Conservation (phyloP, 1,140 invertebrate genomes). For the Araneus ventricosus region DNA sequence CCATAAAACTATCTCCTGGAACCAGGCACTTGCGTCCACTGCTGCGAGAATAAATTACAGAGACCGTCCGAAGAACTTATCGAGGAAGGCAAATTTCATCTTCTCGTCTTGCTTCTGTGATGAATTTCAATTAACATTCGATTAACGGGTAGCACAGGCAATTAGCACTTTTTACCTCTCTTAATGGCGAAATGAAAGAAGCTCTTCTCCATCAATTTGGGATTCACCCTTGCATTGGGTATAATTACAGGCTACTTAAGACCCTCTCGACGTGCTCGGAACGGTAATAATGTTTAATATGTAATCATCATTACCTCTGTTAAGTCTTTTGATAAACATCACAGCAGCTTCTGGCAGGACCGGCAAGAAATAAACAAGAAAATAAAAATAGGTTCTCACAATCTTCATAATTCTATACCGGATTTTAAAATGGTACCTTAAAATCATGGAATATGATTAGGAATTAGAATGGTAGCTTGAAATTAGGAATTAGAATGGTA, state of each 20-base stretch:
- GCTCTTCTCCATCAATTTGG: not conserved
- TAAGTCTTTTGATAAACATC: not conserved
- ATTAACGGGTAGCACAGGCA: not conserved
- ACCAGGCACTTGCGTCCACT: not conserved
- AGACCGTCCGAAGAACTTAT: not conserved
- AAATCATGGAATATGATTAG: no score
- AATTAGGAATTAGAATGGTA: no score
- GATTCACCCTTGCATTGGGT: not conserved
- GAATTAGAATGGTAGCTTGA: no score
- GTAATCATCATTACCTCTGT: slow-evolving; percentile 20
- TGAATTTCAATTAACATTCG: slow-evolving; percentile 30
- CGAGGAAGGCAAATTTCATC: not conserved
- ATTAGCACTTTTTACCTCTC: not conserved
- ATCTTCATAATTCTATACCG: no score
- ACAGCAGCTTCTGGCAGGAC: not conserved
- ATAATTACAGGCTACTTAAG: slow-evolving; percentile 30
- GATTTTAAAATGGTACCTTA: no score
- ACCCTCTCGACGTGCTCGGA: not conserved
- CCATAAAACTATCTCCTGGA: not conserved
- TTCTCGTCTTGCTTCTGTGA: not conserved
- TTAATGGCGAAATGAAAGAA: not conserved
- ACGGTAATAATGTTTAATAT: not conserved
- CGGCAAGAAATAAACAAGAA: not conserved
- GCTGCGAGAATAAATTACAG: not conserved
- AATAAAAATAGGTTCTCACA: no score